Conservation (phyloP, 2,888 invertebrate genomes). For the Drosophila villosipedis region DNA sequence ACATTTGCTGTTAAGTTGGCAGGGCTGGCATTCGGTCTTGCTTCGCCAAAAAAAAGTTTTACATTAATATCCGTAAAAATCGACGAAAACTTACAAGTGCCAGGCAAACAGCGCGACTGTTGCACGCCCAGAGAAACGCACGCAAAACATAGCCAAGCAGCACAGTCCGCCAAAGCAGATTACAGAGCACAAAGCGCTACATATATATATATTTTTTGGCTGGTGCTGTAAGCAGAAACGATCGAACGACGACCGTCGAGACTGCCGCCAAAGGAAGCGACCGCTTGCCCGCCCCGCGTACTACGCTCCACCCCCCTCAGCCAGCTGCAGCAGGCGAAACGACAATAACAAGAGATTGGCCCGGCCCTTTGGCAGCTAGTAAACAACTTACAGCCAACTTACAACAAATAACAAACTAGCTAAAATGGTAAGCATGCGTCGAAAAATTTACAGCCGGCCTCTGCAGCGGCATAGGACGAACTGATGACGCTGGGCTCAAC, state of each 20-base stretch:
- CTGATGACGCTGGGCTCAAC: slow-evolving; percentile 16
- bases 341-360: slow-evolving; percentile 48
- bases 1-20: slow-evolving; percentile 50
- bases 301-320: slow-evolving; percentile 45
- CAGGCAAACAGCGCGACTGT: slow-evolving; percentile 53
- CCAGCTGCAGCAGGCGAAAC: slow-evolving; percentile 40
- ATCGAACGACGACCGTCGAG: slow-evolving; percentile 55
- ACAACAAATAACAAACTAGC: slow-evolving; percentile 39
- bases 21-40: slow-evolving; percentile 60
- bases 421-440: slow-evolving; percentile 61
- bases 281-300: slow-evolving; percentile 31
- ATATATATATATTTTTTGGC: slow-evolving; percentile 11
- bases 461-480: slow-evolving; percentile 20
- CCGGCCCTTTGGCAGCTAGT: slow-evolving; percentile 36
- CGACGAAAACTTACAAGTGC: slow-evolving; percentile 72
- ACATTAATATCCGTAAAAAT: slow-evolving; percentile 66
- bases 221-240: slow-evolving; percentile 65
- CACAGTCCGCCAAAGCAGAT: slow-evolving; percentile 26
- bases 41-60: slow-evolving; percentile 55
- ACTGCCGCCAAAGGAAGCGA: slow-evolving; percentile 68
- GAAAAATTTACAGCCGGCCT: slow-evolving; percentile 35
- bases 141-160: slow-evolving; percentile 22
- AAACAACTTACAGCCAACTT: slow-evolving; percentile 43
- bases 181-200: slow-evolving; percentile 29
- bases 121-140: slow-evolving; percentile 41